These are phyloP conservation scores for Tragelaphus imberbis DNA, from an alignment of 2,113 vertebrate genomes.

Conservation along the genomic window DNA sequence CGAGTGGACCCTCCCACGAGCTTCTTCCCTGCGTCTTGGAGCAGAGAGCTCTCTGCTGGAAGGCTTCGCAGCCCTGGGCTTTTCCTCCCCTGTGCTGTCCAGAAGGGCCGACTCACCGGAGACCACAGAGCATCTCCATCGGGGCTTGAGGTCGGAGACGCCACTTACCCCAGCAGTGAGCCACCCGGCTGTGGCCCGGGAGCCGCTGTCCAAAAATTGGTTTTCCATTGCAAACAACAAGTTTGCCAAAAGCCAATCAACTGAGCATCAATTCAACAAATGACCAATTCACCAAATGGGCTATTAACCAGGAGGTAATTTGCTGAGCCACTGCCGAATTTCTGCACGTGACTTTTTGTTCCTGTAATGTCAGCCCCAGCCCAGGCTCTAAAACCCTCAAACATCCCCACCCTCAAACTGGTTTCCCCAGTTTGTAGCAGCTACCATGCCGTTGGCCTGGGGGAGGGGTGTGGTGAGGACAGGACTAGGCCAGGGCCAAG, in stretches of 20 bases:
- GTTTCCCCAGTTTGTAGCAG: not conserved
- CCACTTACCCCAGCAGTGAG: not conserved
- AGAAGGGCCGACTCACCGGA: too few species aligned
- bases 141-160: rapidly evolving
- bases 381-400: not conserved
- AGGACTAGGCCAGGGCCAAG: rapidly evolving
- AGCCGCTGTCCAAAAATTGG: not conserved
- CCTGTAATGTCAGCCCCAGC: not conserved
- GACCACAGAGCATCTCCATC: rapidly evolving
- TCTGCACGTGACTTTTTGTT: not conserved
- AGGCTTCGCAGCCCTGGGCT: not conserved
- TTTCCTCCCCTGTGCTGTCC: not conserved
- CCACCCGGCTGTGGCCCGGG: not conserved
- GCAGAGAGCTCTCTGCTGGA: not conserved
- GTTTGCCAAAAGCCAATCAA: not conserved
- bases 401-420: too few species aligned
- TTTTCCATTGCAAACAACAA: not conserved
- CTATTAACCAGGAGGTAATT: not conserved
- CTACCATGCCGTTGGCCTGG: rapidly evolving
- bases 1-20: rapidly evolving
- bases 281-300: not conserved
- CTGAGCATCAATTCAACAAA: not conserved
- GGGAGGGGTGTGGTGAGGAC: rapidly evolving
- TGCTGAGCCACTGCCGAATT: not conserved
- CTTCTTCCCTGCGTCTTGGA: not conserved